A percentile compares a stretch with the other conserved stretches of the same genome.
Conservation (phyloP, 2,888 invertebrate species). For the Dynastes tityus region DNA sequence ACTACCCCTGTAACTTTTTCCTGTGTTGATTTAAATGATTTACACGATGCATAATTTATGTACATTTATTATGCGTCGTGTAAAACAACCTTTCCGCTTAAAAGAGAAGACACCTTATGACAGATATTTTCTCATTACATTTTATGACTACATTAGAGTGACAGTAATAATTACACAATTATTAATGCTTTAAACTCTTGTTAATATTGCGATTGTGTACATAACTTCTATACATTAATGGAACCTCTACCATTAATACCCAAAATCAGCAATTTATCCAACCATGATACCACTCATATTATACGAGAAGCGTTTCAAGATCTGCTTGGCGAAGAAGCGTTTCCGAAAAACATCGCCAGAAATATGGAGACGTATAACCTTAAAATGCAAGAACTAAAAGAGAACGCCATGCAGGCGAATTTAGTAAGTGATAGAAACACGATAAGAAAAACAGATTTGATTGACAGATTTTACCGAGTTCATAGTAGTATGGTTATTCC, state of each 20-base stretch:
- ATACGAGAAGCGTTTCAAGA: slow-evolving; percentile 65
- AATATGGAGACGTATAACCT: slow-evolving; percentile 61
- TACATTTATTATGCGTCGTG: too few relatives aligned
- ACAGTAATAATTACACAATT: too few relatives aligned
- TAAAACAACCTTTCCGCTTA: not conserved
- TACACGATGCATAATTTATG: too few relatives aligned
- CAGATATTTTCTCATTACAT: not conserved
- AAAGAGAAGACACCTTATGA: too few relatives aligned
- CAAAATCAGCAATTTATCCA: slow-evolving; percentile 55
- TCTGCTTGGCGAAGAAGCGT: slow-evolving; percentile 57
- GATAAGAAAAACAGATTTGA: too few relatives aligned
- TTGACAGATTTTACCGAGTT: not conserved
- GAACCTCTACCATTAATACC: slow-evolving; percentile 61
- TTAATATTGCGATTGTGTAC: too few relatives aligned
- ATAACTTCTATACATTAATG: slow-evolving; percentile 4
- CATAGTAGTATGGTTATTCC: too few relatives aligned
- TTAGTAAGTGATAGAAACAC: slow-evolving; percentile 3
- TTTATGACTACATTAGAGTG: not conserved
- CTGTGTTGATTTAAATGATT: too few relatives aligned
- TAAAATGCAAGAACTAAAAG: slow-evolving; percentile 51
- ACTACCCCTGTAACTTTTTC: too few relatives aligned
- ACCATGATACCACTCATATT: slow-evolving; percentile 61
- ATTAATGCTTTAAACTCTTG: not conserved
- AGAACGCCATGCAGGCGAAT: slow-evolving; percentile 24
- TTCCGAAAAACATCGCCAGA: slow-evolving; percentile 61